Evolutionary conservation across 2,113 vertebrate genomes (phyloP), one percentile per base, ranked within the genome.

Genomic region (Nannobrachium achirus): DNA sequence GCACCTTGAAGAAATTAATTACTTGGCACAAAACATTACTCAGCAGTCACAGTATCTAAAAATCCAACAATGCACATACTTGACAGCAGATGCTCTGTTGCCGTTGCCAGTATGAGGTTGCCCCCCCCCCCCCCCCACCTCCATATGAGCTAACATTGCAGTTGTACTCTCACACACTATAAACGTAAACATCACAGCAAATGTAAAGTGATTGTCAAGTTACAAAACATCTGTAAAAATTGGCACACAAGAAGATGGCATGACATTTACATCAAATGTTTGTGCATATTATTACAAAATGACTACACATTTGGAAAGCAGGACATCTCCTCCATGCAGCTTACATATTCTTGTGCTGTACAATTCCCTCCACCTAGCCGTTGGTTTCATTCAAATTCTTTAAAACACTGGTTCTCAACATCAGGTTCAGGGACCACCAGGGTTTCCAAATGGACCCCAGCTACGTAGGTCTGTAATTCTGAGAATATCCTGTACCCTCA

Each of bases 171-270:
- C 59, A 33, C 70, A 59, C 68, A 65, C 64, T 60, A 48, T 56
- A 62, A 11, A 56, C 68, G 48, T 80, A 52, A 67, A 85, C 53
- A 50, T 44, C 4, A 44, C 66, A 55, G 56, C 53, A 25, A 9
- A 76, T 63, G 65, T 20, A 49, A 79, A 81, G 70, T 73, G 81
- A 84, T 88, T 83, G 80, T 85, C 81, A 33, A 69, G 75, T 67
- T 82, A 89, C 76, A 89, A 88, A 90, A 88, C 18, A 58, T 64
- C 71, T 79, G 80, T 60, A 84, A 82, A 89, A 83, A 66, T 84
- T 90, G 83, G 85, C 83, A 87, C 83, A 61, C 53, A 71, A 75
- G 74, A 79, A 67, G 71, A 87, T 80, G 82, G 63, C 40, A 41
- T 79, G 71, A 70, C 25, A 75, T 78, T 74, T 81, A 85, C 72